Evolutionary conservation across 2,113 vertebrate genomes (phyloP).

Genomic region (Noturus placidus): DNA sequence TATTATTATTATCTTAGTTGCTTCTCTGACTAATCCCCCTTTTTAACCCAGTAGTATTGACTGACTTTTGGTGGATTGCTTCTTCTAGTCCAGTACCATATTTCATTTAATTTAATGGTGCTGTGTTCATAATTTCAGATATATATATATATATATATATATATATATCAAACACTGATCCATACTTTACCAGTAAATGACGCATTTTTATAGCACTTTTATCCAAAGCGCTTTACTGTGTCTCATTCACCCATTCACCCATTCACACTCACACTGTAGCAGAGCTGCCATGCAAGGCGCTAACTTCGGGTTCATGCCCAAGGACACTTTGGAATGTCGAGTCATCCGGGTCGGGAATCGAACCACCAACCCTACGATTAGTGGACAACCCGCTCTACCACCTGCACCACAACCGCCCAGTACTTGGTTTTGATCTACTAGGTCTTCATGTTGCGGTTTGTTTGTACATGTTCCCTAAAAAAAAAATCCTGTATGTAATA

Average conservation of each 20-base stretch:
- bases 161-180: neutral
- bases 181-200: neutral
- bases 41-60: neutral
- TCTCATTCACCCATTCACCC: no score
- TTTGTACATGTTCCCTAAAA: neutral
- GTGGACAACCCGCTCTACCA: no score
- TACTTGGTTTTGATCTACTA: neutral
- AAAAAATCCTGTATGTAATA: neutral
- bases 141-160: neutral
- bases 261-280: no score
- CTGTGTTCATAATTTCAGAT: neutral
- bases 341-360: no score
- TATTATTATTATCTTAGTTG: no score
- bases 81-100: neutral
- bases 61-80: neutral
- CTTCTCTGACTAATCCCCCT: neutral
- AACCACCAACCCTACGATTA: no score
- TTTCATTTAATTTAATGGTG: neutral
- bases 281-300: no score
- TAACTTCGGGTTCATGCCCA: no score
- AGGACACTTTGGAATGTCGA: no score
- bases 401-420: no score
- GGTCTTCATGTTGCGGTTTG: neutral
- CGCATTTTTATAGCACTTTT: no score
- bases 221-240: no score